phyloP scores from a whole-genome alignment of 2,113 vertebrate genomes.

The Lathamus discolor region DNA sequence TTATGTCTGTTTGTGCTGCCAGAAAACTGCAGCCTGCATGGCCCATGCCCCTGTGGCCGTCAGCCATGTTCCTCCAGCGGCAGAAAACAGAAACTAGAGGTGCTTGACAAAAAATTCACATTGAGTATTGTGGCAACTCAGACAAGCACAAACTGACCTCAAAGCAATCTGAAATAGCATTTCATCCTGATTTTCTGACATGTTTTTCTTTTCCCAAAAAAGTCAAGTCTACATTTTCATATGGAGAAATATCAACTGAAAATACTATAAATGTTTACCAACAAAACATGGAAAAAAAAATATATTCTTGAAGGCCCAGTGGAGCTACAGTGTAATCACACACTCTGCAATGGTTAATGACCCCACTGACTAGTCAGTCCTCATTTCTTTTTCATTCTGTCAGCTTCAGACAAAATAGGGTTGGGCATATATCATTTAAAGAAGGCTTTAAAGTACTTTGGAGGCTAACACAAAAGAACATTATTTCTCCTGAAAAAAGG shows the following conservation, averaged over 20 bases:
- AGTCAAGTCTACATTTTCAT: neutral
- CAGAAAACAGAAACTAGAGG: neutral
- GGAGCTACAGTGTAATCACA: neutral
- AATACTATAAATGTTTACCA: neutral
- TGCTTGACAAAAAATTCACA: neutral
- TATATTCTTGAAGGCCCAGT: neutral
- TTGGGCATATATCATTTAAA: neutral
- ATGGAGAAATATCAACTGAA: neutral
- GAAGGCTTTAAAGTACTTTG: neutral
- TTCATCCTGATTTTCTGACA: neutral
- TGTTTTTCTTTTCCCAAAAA: neutral
- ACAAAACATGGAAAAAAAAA: neutral
- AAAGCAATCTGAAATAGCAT: neutral
- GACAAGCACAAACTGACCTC: neutral
- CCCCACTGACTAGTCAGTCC: neutral
- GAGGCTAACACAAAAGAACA: neutral
- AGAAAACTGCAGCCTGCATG: neutral
- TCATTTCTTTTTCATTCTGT: neutral
- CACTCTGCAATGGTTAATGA: neutral
- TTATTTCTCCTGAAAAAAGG: neutral
- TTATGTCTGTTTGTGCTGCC: fast-evolving
- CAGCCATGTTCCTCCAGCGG: fast-evolving
- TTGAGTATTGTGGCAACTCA: neutral
- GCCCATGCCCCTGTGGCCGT: neutral
- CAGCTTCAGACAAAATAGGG: neutral